These are phyloP conservation scores for Hyalella azteca DNA, from an alignment of 2,888 invertebrate species.

Conservation along the genomic window DNA sequence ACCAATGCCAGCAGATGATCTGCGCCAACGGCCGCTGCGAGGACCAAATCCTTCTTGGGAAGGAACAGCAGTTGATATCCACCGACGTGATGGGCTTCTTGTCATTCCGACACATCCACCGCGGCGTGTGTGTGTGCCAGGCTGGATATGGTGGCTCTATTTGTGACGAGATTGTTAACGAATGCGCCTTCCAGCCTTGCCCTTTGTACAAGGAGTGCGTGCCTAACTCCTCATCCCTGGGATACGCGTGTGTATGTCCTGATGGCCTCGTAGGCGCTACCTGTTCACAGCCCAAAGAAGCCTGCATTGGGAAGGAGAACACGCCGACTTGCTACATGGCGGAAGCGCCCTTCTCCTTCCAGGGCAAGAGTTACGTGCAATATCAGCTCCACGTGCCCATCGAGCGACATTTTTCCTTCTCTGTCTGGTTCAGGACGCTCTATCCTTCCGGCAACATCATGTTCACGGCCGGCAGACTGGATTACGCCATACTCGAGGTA, in stretches of 20 bases:
- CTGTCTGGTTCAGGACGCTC: constrained; percentile 81
- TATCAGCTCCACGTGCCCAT: constrained; percentile 69
- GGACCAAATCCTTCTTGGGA: constrained; percentile 72
- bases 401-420: constrained; percentile 70
- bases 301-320: constrained; percentile 65
- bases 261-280: constrained; percentile 74
- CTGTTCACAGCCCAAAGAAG: constrained; percentile 72
- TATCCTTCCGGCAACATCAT: constrained; percentile 84
- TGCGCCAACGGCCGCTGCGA: constrained; percentile 77
- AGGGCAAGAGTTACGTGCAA: constrained; percentile 81
- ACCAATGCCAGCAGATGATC: constrained; percentile 72
- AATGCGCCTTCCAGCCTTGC: constrained; percentile 79
- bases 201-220: constrained; percentile 76
- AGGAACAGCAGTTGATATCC: constrained; percentile 70
- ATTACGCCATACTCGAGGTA: constrained; percentile 84
- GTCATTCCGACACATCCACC: constrained; percentile 74
- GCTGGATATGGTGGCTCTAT: constrained; percentile 74
- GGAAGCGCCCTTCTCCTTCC: constrained; percentile 79
- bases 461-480: constrained; percentile 84
- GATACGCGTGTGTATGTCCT: constrained; percentile 80
- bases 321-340: constrained; percentile 76
- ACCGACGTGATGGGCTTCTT: constrained; percentile 81
- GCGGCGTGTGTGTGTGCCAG: constrained; percentile 80
- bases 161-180: constrained; percentile 78
- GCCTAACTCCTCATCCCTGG: constrained; percentile 73